Base-by-base conservation (phyloP, 2,888 invertebrate species). In the Philereme vetulata region DNA sequence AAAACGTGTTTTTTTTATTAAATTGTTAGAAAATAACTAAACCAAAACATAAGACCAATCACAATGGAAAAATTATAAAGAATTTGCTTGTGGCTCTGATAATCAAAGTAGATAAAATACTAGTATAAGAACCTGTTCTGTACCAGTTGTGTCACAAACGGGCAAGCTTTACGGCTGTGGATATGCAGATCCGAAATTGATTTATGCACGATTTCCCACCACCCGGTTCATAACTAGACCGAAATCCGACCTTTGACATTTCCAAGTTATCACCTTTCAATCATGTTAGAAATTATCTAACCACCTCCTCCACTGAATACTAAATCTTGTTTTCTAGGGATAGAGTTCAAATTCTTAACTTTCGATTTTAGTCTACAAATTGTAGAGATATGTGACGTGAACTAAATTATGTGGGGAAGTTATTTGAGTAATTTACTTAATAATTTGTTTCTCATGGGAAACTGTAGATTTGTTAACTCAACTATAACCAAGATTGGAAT, bases 181-280 rank as follows among this genome's bases (percentile, higher is more conserved):
- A 49, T 5, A 38, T 49, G 36, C 35, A 38, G 8, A 47, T 5
- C 32, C n/a, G 4, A 50, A n/a, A 42, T 40, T 50, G 40, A 40
- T 50, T 42, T 40, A 40, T 42, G 50, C 40, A 10, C 50, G 42
- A 42, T 21, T 33, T 40, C 50, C 33, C 47, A n/a, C 47, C 34
- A 10, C 21, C 11, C 50, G 38, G 9, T 50, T 42, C 42, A 50
- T 42, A 50, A 50, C 50, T 40, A 42, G 40, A 42, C 40, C 50
- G 10, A 42, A 50, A 42, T 11, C 8, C 32, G 32, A 50, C 50
- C 50, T 50, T 33, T 50, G 42, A 34, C 42, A 42, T 50, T 42
- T 50, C 6, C 36, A 38, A 38, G 8, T 36, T 49, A 21, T n/a
- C n/a, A 42, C 9, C 36, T 49, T 6, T 42, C 50, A 50, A 50